Percentiles rank a stretch among this genome's conserved stretches.
Conservation (phyloP, 2,797 vertebrate species). For the Phalloptychus januarius region DNA sequence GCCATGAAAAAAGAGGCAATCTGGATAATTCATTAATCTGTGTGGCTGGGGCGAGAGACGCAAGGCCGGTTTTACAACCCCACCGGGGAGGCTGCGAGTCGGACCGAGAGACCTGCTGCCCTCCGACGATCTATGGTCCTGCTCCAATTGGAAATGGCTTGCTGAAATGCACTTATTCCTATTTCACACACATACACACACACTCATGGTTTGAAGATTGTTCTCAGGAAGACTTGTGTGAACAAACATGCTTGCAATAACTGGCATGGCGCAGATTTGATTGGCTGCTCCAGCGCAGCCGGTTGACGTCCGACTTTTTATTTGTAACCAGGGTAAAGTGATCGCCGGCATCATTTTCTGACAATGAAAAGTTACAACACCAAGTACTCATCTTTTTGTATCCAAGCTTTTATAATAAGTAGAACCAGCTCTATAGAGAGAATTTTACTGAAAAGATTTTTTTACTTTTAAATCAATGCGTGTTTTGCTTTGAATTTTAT, state of each 20-base stretch:
- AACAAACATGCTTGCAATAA: not conserved
- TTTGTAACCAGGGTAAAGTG: not conserved
- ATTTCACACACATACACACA: constrained; percentile 35
- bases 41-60: constrained; percentile 89
- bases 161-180: constrained; percentile 29
- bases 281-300: not conserved
- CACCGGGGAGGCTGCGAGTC: constrained; percentile 55
- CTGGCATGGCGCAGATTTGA: not conserved
- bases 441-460: too few species aligned
- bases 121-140: constrained; percentile 52
- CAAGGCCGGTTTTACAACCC: constrained; percentile 91
- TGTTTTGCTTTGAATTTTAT: too few species aligned
- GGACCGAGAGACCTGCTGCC: constrained; percentile 28
- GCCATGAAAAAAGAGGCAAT: constrained; percentile 69
- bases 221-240: constrained; percentile 10
- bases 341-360: not conserved
- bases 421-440: too few species aligned
- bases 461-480: too few species aligned
- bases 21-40: constrained; percentile 94
- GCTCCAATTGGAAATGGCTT: constrained; percentile 55
- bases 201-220: not conserved
- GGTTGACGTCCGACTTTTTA: not conserved
- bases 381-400: not conserved
- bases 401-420: too few species aligned
- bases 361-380: not conserved